A percentile compares a stretch with the other conserved stretches of the same genome.
phyloP scores from a whole-genome alignment of 2,113 vertebrate genomes.

The Rhadina sibilatrix region DNA sequence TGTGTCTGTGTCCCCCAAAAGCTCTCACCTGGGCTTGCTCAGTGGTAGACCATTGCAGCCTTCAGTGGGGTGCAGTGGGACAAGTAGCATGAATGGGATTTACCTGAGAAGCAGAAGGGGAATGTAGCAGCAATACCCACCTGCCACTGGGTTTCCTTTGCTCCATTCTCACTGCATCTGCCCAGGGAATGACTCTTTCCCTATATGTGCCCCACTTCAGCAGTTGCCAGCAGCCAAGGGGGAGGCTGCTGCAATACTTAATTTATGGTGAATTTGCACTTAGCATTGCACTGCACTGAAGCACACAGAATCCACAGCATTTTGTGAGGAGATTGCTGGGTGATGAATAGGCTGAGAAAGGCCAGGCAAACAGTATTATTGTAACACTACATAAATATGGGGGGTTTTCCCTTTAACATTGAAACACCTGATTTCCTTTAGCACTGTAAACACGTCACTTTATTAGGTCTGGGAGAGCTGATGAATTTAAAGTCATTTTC shows the following conservation, averaged over 20 bases:
- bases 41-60: neutral
- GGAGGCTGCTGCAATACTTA: neutral
- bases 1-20: neutral
- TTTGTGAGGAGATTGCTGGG: constrained; percentile 28
- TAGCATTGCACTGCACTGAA: constrained; percentile 35
- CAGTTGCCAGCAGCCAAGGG: neutral
- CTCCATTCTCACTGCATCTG: neutral
- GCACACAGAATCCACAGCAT: constrained; percentile 20
- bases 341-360: constrained; percentile 74
- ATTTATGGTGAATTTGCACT: constrained; percentile 53
- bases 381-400: constrained; percentile 76
- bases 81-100: neutral
- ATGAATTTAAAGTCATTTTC: constrained; percentile 63
- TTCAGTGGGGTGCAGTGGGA: neutral
- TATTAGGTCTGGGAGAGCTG: constrained; percentile 67
- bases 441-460: constrained; percentile 70
- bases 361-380: constrained; percentile 61
- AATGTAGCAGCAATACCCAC: neutral
- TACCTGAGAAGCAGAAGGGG: neutral
- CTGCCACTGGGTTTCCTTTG: neutral
- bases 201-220: neutral
- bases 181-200: neutral
- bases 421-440: constrained; percentile 77
- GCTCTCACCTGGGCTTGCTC: neutral
- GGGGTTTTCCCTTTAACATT: constrained; percentile 61